These are phyloP conservation scores for Neoitamus cyanurus DNA, from an alignment of 2,888 invertebrate genomes.

Conservation along the genomic window DNA sequence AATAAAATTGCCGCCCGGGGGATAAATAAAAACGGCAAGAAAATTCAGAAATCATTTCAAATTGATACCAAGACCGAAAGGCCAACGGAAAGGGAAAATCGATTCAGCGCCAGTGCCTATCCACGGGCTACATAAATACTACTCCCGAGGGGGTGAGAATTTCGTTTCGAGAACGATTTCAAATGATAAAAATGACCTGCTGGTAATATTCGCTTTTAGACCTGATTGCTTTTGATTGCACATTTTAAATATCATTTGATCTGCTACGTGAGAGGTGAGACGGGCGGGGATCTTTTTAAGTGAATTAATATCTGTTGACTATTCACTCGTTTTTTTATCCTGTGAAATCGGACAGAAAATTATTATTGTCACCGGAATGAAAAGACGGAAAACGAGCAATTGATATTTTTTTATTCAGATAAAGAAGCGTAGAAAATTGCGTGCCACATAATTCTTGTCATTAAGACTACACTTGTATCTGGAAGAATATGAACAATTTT, in stretches of 20 bases:
- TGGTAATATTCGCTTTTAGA: constrained; percentile 27
- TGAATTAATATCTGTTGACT: background rate
- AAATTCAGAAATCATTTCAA: constrained; percentile 41
- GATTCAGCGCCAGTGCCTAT: background rate
- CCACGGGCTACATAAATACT: constrained; percentile 17
- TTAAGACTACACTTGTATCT: too few species aligned
- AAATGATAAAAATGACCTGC: constrained; percentile 35
- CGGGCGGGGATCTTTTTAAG: background rate
- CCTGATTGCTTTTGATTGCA: constrained; percentile 32
- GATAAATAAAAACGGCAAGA: constrained; percentile 28
- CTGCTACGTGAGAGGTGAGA: background rate
- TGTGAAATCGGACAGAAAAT: background rate
- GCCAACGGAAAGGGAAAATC: background rate
- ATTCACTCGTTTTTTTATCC: background rate
- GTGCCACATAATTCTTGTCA: too few species aligned
- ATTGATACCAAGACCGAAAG: background rate
- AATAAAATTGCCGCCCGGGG: constrained; percentile 15
- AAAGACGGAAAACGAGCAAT: too few species aligned
- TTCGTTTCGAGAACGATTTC: constrained; percentile 2
- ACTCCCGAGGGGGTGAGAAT: background rate
- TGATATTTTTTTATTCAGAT: too few species aligned
- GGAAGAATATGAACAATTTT: too few species aligned
- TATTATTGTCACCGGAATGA: too few species aligned
- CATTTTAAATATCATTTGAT: background rate
- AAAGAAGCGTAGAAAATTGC: too few species aligned